phyloP scores from a whole-genome alignment of 2,888 invertebrate species.

The Heliconius aoede region DNA sequence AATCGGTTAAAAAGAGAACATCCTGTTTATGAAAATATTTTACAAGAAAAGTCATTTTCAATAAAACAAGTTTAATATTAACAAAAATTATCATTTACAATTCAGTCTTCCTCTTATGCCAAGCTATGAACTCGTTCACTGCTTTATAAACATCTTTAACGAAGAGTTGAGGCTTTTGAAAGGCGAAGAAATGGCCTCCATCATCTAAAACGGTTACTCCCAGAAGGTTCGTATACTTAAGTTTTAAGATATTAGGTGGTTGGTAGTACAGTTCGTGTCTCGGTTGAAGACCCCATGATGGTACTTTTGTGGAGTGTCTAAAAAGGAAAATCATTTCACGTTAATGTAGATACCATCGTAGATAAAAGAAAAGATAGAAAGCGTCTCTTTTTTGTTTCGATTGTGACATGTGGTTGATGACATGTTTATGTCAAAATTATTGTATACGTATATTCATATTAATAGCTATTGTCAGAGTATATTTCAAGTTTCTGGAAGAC shows the following conservation, averaged over 20 bases:
- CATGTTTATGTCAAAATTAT: no score
- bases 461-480: no score
- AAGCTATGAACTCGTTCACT: constrained; percentile 35
- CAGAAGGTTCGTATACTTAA: constrained; percentile 85
- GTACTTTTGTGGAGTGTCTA: constrained; percentile 80
- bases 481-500: no score
- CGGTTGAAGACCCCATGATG: constrained; percentile 87
- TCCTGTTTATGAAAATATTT: not conserved
- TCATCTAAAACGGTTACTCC: constrained; percentile 83
- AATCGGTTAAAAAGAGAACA: not conserved
- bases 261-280: constrained; percentile 85
- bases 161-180: constrained; percentile 87
- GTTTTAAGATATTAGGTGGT: constrained; percentile 81
- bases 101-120: constrained; percentile 16
- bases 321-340: not conserved
- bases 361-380: no score
- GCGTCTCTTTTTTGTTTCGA: no score
- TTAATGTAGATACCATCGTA: not conserved
- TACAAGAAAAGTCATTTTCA: no score
- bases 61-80: not conserved
- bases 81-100: constrained; percentile 3
- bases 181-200: constrained; percentile 92
- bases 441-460: no score
- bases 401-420: no score
- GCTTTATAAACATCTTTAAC: constrained; percentile 84